Percentiles rank a stretch among this genome's conserved stretches.
These are phyloP conservation scores for Neoscelio sp. DNA, from an alignment of 2,888 invertebrate species.

Conservation along the genomic window DNA sequence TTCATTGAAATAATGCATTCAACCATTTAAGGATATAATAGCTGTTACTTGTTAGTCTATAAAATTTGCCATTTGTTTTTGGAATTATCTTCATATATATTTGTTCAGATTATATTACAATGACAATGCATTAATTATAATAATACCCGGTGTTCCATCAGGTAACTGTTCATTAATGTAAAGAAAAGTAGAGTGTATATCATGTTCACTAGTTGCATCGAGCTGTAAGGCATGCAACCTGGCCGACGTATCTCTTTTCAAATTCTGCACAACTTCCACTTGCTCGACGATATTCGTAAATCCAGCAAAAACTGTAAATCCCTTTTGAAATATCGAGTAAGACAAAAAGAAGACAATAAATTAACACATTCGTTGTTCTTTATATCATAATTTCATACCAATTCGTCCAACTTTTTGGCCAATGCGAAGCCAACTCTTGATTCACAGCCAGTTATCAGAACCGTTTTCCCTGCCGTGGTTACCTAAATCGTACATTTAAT, in stretches of 20 bases:
- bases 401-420: conserved; percentile 91
- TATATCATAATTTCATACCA: conserved; percentile 81
- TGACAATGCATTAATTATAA: too few relatives aligned
- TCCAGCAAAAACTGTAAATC: conserved; percentile 95
- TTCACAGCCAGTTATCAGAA: conserved; percentile 93
- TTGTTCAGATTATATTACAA: background rate
- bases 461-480: conserved; percentile 92
- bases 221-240: conserved; percentile 89
- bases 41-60: too few relatives aligned
- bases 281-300: conserved; percentile 88
- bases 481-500: conserved; percentile 84
- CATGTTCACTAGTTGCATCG: conserved; percentile 91
- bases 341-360: conserved; percentile 21
- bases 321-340: conserved; percentile 80
- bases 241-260: conserved; percentile 91
- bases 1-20: too few relatives aligned
- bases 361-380: conserved; percentile 17
- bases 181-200: conserved; percentile 90
- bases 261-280: conserved; percentile 87
- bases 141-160: conserved; percentile 88
- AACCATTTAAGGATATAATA: too few relatives aligned
- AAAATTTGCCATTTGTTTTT: too few relatives aligned
- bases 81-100: too few relatives aligned
- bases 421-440: conserved; percentile 89
- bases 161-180: conserved; percentile 91